A percentile compares a stretch with the other conserved stretches of the same genome.
phyloP scores from a whole-genome alignment of 1,140 invertebrate genomes.

The Diorhabda sublineata region DNA sequence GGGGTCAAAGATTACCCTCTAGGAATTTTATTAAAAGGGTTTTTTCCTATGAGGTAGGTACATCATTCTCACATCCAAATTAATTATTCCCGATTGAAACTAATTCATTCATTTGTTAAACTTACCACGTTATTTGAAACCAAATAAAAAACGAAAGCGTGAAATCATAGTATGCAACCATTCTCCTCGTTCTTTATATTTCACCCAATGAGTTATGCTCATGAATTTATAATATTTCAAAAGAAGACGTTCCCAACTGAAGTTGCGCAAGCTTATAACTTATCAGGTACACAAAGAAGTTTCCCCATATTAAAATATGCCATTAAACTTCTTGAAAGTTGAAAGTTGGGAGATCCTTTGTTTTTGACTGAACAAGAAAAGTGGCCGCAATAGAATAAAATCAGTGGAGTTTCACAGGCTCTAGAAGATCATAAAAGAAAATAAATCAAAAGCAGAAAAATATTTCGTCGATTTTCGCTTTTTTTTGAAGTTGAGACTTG shows the following conservation, averaged over 20 bases:
- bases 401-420: not conserved
- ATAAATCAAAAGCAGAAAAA: not conserved
- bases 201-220: not conserved
- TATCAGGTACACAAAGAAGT: not conserved
- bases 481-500: not conserved
- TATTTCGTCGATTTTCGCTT: not conserved
- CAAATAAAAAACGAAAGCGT: no score
- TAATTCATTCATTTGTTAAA: no score
- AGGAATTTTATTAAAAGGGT: no score
- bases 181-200: not conserved
- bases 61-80: no score
- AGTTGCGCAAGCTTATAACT: conserved; percentile 2
- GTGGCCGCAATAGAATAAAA: conserved; percentile 1
- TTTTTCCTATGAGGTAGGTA: no score
- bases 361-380: not conserved
- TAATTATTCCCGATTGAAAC: no score
- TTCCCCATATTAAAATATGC: conserved; percentile 2
- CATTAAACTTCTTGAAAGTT: conserved; percentile 3
- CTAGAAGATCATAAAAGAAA: not conserved
- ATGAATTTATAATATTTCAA: conserved; percentile 1
- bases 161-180: no score
- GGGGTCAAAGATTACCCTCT: not conserved
- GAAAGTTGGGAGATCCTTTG: conserved; percentile 2
- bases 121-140: no score
- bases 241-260: conserved; percentile 1